Conservation (phyloP, 2,113 vertebrate species). For the Nanger granti region DNA sequence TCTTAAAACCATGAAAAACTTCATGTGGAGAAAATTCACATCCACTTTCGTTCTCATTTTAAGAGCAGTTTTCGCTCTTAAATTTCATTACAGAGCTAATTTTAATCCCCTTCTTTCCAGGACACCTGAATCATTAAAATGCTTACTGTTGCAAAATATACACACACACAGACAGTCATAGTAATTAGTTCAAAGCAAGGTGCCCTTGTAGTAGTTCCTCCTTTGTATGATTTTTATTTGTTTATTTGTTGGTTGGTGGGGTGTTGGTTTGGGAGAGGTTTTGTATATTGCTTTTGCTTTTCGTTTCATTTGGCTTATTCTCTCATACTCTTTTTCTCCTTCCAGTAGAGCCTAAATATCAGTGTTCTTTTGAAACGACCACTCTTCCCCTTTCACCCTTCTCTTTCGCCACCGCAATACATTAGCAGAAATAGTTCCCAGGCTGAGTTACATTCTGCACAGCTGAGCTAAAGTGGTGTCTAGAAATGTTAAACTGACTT, state of each 20-base stretch:
- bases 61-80: background rate
- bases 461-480: background rate
- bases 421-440: background rate
- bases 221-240: background rate
- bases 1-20: background rate
- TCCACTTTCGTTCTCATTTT: background rate
- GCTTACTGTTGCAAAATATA: background rate
- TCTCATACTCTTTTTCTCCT: background rate
- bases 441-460: background rate
- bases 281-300: background rate
- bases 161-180: background rate
- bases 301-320: background rate
- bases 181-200: background rate
- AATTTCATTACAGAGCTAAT: background rate
- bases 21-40: background rate
- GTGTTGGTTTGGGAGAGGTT: background rate
- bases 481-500: slow-evolving; percentile 16
- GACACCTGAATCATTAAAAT: background rate
- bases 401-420: background rate
- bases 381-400: too few species aligned
- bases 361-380: background rate
- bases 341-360: background rate
- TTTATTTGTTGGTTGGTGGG: too few species aligned
- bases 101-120: background rate
- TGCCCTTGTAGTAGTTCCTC: fast-evolving